Evolutionary conservation across 1,140 invertebrate species (phyloP), one percentile per base, ranked within the genome.

Genomic region (Drosophila guanche): DNA sequence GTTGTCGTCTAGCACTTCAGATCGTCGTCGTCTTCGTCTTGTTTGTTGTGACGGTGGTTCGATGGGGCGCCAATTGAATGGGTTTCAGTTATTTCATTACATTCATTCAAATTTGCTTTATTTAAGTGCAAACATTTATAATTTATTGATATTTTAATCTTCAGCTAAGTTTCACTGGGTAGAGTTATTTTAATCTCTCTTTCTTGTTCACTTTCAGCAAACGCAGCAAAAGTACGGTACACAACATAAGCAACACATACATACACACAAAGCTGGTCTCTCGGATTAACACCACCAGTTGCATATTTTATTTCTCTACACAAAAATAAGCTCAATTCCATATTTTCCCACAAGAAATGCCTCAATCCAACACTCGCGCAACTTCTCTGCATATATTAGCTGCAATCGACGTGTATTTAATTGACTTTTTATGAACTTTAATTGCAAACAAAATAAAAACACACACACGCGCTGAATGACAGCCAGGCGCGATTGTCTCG

Each of bases 1-100:
- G 33, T 12, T 37, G 33, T 37, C 66, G 65, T 68, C 51, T 70
- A 33, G 59, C 46, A 73, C 70, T 73, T 73, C 52, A 73, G 69
- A 73, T 74, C 70, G 58, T 43, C 16, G 16, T 20, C 16, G 16
- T 20, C 29, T 7, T 12, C 33, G 33, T 3, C 43, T 16, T 29
- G 50, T 71, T 72, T 71, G 54, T 72, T 54, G 25, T 53, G 56
- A 62, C 69, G 68, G 10, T 10, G 4, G 33, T 10, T 37, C 33
- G 33, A 37, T 12, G 33, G 33, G 68, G 43, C 43, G 56, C 51
- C 43, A 72, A 54, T 10, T 71, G 20, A 56, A 68, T 48, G 37
- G 56, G 55, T 22, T 53, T 54, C 25, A 48, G 55, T 23, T 63
- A 40, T 46, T 56, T 33, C 50, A 33, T 7, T 48, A 25, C 16